Percentiles rank a stretch among this genome's conserved stretches.
These are phyloP conservation scores for Chlamydotis undulata DNA, from an alignment of 2,113 vertebrate genomes.

Conservation along the genomic window DNA sequence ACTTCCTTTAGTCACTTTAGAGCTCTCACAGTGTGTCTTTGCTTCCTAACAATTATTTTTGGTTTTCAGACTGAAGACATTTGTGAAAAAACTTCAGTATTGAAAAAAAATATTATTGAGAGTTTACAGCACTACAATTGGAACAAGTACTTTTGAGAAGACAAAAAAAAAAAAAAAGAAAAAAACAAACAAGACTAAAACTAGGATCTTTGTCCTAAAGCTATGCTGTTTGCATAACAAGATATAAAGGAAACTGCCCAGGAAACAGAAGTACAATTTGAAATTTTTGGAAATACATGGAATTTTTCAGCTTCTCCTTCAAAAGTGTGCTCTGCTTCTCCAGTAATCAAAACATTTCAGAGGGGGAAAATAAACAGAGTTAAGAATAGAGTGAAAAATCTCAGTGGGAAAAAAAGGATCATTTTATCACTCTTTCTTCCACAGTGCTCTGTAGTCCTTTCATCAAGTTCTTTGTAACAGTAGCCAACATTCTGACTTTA, in stretches of 20 bases:
- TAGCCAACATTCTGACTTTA: conserved; percentile 22
- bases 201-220: neutral
- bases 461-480: conserved; percentile 16
- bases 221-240: neutral
- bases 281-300: neutral
- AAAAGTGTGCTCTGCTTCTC: neutral
- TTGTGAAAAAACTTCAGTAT: neutral
- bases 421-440: conserved; percentile 9
- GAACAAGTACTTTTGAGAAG: neutral
- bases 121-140: neutral
- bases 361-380: neutral
- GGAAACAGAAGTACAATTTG: neutral
- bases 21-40: neutral
- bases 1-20: neutral
- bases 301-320: neutral
- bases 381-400: conserved; percentile 10
- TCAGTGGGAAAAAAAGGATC: neutral
- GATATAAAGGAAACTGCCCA: neutral
- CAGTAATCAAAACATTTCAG: neutral
- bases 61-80: neutral
- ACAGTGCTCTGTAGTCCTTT: neutral
- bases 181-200: neutral
- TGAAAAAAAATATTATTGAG: neutral
- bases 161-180: neutral
- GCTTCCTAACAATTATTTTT: neutral